Base-by-base conservation (phyloP, 2,888 invertebrate genomes). In the Amiota communis region DNA sequence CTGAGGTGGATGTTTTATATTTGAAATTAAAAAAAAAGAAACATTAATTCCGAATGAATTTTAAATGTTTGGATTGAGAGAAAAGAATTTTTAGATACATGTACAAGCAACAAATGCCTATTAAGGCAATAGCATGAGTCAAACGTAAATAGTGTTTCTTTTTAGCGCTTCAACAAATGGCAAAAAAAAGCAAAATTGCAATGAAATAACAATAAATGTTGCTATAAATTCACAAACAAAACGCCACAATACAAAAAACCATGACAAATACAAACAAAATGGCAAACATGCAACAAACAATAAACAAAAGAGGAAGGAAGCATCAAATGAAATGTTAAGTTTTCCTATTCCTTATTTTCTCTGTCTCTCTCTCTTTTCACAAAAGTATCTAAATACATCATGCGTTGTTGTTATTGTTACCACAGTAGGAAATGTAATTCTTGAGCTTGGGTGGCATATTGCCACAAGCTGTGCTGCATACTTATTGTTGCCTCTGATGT, bases 241-340 rank as follows among this genome's bases (percentile, higher is more conserved):
- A 65, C 64, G 51, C 51, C 70, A 8, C 61, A 48, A 75, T 12
- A 23, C 63, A 51, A 13, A n/a, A 68, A 65, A 49, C 63, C 72
- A 56, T 12, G 12, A 3, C 57, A 9, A 49, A 74, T 20, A 36
- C 10, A 23, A 64, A 65, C 46, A 73, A 48, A 78, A 81, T 78
- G 73, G 80, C 73, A 72, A 74, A 63, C 36, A 72, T 57, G 67
- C 47, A 51, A 48, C 4, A 75, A 72, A 64, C 17, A 56, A 68
- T 11, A 71, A 75, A 47, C 36, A 36, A 74, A 74, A 71, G 72
- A 82, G 84, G 81, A 78, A 78, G 84, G 70, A 78, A 80, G 77
- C 82, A 83, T 83, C 85, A 83, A 80, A 82, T 81, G 71, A 75
- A 59, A 59, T 59, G 17, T 59, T n/a, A 46, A 36, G 4, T 36